Evolutionary conservation across 2,888 invertebrate genomes (phyloP).

Genomic region (Biston betularia): DNA sequence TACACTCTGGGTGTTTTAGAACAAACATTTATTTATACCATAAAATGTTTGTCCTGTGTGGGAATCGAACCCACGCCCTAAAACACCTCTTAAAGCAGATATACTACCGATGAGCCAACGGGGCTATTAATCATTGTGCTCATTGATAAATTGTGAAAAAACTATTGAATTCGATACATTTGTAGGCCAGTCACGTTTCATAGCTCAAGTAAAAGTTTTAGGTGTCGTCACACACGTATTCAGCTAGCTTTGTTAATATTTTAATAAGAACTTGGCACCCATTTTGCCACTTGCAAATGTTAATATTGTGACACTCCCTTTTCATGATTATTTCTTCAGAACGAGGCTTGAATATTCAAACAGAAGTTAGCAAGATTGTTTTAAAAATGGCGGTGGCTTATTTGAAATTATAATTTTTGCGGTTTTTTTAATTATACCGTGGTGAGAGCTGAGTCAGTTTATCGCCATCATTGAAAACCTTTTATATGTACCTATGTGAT

Average conservation of each 20-base stretch:
- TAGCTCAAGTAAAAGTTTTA: background rate
- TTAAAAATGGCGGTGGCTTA: constrained; percentile 27
- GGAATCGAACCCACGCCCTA: no score
- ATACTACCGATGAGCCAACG: no score
- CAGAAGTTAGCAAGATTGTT: constrained; percentile 32
- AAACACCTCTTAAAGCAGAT: no score
- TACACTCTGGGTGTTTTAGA: no score
- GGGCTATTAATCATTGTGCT: no score
- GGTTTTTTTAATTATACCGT: constrained; percentile 23
- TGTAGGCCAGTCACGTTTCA: background rate
- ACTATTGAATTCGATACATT: background rate
- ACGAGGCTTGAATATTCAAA: constrained; percentile 33
- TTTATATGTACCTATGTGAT: constrained; percentile 4
- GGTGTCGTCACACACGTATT: background rate
- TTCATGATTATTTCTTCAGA: constrained; percentile 21
- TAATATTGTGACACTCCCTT: constrained; percentile 16
- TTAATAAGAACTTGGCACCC: background rate
- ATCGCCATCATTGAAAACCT: background rate
- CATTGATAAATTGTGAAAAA: no score
- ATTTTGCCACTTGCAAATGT: constrained; percentile 7
- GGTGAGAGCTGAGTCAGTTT: constrained; percentile 9
- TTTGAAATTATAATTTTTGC: constrained; percentile 33
- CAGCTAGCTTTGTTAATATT: background rate
- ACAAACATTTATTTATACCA: no score
- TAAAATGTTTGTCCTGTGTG: no score